phyloP scores from a whole-genome alignment of 1,140 invertebrate genomes.

The Drosophila pachea region DNA sequence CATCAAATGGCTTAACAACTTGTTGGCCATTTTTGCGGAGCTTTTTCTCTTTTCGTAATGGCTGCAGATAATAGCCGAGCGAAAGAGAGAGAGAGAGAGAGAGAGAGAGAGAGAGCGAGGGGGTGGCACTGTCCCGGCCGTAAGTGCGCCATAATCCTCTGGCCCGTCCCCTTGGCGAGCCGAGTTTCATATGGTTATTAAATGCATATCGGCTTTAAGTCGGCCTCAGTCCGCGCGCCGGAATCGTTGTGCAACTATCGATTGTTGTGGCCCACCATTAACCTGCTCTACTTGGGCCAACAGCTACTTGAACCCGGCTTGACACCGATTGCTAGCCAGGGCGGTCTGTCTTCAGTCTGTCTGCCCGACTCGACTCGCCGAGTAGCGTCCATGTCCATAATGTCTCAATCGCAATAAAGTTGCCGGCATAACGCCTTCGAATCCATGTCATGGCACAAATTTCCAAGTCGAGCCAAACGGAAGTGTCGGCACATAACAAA shows the following conservation, averaged over 20 bases:
- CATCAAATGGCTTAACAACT: constrained; percentile 2
- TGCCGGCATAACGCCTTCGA: constrained; percentile 39
- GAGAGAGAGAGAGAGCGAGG: too few species aligned
- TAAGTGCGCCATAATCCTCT: constrained; percentile 1
- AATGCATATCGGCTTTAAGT: constrained; percentile 27
- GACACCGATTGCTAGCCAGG: constrained; percentile 35
- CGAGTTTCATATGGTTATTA: constrained; percentile 1
- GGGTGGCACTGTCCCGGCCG: neutral
- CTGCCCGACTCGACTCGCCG: constrained; percentile 42
- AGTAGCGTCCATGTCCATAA: constrained; percentile 36
- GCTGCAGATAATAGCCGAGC: neutral
- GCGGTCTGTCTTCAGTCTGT: constrained; percentile 5
- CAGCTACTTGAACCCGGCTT: constrained; percentile 48
- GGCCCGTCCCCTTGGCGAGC: neutral
- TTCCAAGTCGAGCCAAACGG: constrained; percentile 45
- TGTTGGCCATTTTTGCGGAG: neutral
- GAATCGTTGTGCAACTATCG: constrained; percentile 41
- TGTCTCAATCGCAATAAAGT: constrained; percentile 49
- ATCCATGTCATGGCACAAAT: constrained; percentile 52
- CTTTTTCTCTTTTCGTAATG: too few species aligned
- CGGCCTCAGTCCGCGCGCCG: neutral
- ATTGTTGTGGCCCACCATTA: constrained; percentile 44
- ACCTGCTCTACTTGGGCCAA: constrained; percentile 48
- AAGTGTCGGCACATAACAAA: constrained; percentile 52
- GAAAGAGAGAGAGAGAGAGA: too few species aligned